Percentiles rank a stretch among this genome's conserved stretches.
phyloP scores from a whole-genome alignment of 2,888 invertebrate genomes.

The Argyresthia albistria region DNA sequence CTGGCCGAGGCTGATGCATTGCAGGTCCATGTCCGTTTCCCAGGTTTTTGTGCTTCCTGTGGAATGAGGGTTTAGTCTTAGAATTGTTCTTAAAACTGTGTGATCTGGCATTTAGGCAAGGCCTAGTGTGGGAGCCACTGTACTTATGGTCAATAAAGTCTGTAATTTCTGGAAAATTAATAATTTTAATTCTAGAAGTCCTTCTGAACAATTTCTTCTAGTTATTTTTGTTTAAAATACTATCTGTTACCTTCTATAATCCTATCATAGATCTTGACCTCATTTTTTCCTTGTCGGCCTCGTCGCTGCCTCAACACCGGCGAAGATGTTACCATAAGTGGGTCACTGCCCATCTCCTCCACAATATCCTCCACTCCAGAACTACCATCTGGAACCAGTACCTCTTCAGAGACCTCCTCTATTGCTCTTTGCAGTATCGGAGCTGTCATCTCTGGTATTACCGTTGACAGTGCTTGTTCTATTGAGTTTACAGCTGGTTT shows the following conservation, averaged over 20 bases:
- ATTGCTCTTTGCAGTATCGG: slow-evolving; percentile 25
- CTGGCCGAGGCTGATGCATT: slow-evolving; percentile 74
- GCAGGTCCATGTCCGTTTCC: slow-evolving; percentile 73
- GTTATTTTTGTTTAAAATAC: too few species aligned
- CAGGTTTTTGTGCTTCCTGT: slow-evolving; percentile 70
- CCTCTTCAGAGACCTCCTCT: slow-evolving; percentile 13
- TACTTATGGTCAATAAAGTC: too few species aligned
- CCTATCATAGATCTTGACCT: slow-evolving; percentile 65
- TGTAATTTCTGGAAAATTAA: too few species aligned
- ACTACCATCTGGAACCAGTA: slow-evolving; percentile 8
- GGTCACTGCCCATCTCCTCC: slow-evolving; percentile 30
- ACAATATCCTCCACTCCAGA: slow-evolving; percentile 20
- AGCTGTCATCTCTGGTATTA: slow-evolving; percentile 22
- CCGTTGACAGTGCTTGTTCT: slow-evolving; percentile 25
- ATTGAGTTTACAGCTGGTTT: slow-evolving; percentile 13
- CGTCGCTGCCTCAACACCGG: slow-evolving; percentile 46
- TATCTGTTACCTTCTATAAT: slow-evolving; percentile 50
- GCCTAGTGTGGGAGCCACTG: too few species aligned
- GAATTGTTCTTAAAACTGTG: too few species aligned
- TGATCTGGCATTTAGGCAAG: too few species aligned
- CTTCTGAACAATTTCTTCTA: too few species aligned
- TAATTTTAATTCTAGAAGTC: too few species aligned
- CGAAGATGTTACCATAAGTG: slow-evolving; percentile 57
- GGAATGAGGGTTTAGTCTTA: neutral
- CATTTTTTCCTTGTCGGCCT: slow-evolving; percentile 54